These are phyloP conservation scores for Apodemus sylvaticus DNA, from an alignment of 2,113 vertebrate species.

Conservation along the genomic window DNA sequence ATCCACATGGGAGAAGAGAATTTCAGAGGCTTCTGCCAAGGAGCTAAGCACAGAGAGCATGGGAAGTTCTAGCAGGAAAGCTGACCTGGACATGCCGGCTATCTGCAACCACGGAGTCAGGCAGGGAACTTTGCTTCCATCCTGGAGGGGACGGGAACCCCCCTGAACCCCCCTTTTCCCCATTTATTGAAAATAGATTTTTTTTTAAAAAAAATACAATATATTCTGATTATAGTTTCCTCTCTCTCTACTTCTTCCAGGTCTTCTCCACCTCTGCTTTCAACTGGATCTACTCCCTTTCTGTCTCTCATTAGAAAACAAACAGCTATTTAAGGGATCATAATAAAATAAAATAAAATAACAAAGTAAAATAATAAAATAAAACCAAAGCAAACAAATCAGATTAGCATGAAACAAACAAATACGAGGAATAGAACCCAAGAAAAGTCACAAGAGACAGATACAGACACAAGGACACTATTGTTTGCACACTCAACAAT, in stretches of 20 bases:
- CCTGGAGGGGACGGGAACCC: fast-evolving
- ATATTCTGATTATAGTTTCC: neutral
- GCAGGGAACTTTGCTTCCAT: neutral
- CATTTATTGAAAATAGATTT: neutral
- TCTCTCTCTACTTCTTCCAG: neutral
- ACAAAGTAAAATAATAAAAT: neutral
- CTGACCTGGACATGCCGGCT: fast-evolving
- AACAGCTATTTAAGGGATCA: neutral
- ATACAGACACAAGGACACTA: neutral
- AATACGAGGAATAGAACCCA: neutral
- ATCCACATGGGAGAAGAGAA: neutral
- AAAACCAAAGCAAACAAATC: neutral
- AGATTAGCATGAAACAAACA: neutral
- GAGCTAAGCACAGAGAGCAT: neutral
- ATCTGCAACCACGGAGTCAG: fast-evolving
- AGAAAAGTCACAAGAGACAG: neutral
- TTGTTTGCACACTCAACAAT: neutral
- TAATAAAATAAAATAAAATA: neutral
- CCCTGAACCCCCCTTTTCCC: neutral
- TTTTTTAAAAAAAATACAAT: too few relatives aligned
- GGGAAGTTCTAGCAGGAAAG: too few relatives aligned
- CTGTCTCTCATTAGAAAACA: neutral
- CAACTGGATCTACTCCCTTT: neutral
- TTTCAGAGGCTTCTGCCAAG: neutral
- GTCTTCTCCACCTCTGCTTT: neutral